These are phyloP conservation scores for Plutella xylostella DNA, from an alignment of 2,888 invertebrate species.

Conservation along the genomic window DNA sequence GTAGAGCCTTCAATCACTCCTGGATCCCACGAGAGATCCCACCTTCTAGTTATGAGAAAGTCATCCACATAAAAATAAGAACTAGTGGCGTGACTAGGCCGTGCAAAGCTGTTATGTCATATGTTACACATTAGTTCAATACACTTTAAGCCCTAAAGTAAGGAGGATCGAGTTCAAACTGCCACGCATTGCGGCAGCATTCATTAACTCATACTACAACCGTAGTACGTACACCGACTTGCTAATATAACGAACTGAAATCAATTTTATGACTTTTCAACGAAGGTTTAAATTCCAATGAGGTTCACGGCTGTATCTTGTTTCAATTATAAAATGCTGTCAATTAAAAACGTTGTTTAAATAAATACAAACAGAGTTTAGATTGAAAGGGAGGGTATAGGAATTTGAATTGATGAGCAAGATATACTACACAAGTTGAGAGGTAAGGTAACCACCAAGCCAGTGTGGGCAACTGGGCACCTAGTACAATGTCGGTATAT, in stretches of 20 bases:
- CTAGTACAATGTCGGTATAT: too few relatives aligned
- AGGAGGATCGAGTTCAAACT: too few relatives aligned
- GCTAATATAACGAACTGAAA: conserved; percentile 38
- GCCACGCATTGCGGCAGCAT: too few relatives aligned
- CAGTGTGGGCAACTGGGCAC: too few relatives aligned
- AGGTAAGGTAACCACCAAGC: too few relatives aligned
- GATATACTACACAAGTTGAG: too few relatives aligned
- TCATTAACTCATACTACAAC: too few relatives aligned
- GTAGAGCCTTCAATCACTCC: too few relatives aligned
- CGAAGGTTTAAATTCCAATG: conserved; percentile 42
- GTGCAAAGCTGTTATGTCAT: conserved; percentile 36
- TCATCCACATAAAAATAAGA: conserved; percentile 4
- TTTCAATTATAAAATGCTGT: conserved; percentile 46
- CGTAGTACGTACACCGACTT: too few relatives aligned
- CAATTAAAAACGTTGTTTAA: conserved; percentile 41
- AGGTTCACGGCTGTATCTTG: conserved; percentile 38
- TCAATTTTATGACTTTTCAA: conserved; percentile 27
- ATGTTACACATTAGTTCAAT: conserved; percentile 29
- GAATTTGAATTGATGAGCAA: conserved; percentile 49
- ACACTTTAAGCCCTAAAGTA: too few relatives aligned
- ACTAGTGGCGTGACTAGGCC: conserved; percentile 53
- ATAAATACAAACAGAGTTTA: conserved; percentile 33
- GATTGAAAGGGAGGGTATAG: conserved; percentile 30
- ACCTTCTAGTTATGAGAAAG: too few relatives aligned
- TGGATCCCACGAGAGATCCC: too few relatives aligned